Conservation (phyloP, 1,140 invertebrate genomes). For the Dendroctonus valens region DNA sequence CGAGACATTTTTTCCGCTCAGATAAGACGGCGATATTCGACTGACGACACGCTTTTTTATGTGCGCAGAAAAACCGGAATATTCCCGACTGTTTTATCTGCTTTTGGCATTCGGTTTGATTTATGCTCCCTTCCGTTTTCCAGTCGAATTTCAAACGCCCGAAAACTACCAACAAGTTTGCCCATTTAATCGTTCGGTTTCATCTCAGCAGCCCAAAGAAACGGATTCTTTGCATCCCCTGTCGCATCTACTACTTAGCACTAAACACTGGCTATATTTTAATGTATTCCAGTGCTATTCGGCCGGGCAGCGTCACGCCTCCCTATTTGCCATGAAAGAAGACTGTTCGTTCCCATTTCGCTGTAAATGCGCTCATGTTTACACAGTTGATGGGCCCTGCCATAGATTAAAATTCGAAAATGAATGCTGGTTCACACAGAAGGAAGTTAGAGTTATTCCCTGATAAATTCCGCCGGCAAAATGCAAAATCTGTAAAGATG, state of each 20-base stretch:
- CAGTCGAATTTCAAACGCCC: slow-evolving; percentile 7
- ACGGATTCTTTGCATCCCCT: background rate
- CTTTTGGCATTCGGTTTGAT: slow-evolving; percentile 15
- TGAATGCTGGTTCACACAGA: slow-evolving; percentile 19
- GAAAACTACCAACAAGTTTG: slow-evolving; percentile 6
- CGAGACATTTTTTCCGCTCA: slow-evolving; percentile 1
- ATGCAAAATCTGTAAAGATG: too few species aligned
- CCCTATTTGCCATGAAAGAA: slow-evolving; percentile 16
- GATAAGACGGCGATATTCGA: slow-evolving; percentile 2
- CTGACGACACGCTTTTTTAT: slow-evolving; percentile 14
- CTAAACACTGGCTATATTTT: slow-evolving; percentile 19
- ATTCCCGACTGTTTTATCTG: slow-evolving; percentile 19
- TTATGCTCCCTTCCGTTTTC: slow-evolving; percentile 8
- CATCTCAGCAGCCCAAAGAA: slow-evolving; percentile 2
- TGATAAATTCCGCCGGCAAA: background rate
- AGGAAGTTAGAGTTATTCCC: slow-evolving; percentile 3
- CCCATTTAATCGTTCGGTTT: slow-evolving; percentile 1
- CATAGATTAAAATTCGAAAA: slow-evolving; percentile 23
- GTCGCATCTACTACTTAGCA: slow-evolving; percentile 5
- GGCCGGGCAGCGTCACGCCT: slow-evolving; percentile 2
- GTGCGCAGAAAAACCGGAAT: slow-evolving; percentile 8
- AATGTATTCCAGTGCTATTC: slow-evolving; percentile 16
- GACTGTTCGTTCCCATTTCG: slow-evolving; percentile 14
- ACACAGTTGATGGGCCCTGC: slow-evolving; percentile 23
- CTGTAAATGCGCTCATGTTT: slow-evolving; percentile 20